Base-by-base conservation (phyloP, 2,888 invertebrate genomes). In the Aquatica leii region DNA sequence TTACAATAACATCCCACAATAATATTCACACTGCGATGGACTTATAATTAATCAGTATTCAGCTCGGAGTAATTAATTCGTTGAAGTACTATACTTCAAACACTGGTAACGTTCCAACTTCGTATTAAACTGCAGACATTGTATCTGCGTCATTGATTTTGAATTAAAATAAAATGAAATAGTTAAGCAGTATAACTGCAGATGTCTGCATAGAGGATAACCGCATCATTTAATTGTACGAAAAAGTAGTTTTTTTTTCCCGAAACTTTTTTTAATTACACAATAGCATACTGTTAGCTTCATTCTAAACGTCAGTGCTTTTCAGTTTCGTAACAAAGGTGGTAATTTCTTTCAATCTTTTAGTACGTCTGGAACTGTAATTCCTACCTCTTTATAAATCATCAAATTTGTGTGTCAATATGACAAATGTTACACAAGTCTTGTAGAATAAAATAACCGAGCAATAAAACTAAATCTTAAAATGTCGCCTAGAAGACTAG, bases 161-260 rank as follows among this genome's bases (percentile, higher is more conserved):
- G 61, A 65, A 64, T 69, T 67, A 69, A 69, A 69, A 63, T 63
- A 62, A 65, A 67, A 58, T 61, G 63, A 35, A 57, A 50, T 53
- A 57, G 52, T 40, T 37, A 37, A 46, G 49, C 41, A 21, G 56
- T 15, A 15, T 24, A 31, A 37, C 48, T 60, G 54, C 60, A 50
- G 54, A 49, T 55, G 37, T 41, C 54, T 54, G 54, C 50, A 50
- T 37, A 40, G 49, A 56, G 41, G 50, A 11, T 18, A 35, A 31
- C 40, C 50, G 41, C 21, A 57, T 2, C n/a, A n/a, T 18, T 24
- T 31, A 55, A n/a, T 49, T 20, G 8, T 48, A 12, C 14, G 8
- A 17, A 43, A 43, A 43, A 43, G 12, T 14, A 43, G 41, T 17
- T 17, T 43, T 43, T 43, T 14, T 6, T 43, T 43, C 14, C 41